phyloP scores from a whole-genome alignment of 1,140 invertebrate genomes.

The Rhopalosiphum maidis region DNA sequence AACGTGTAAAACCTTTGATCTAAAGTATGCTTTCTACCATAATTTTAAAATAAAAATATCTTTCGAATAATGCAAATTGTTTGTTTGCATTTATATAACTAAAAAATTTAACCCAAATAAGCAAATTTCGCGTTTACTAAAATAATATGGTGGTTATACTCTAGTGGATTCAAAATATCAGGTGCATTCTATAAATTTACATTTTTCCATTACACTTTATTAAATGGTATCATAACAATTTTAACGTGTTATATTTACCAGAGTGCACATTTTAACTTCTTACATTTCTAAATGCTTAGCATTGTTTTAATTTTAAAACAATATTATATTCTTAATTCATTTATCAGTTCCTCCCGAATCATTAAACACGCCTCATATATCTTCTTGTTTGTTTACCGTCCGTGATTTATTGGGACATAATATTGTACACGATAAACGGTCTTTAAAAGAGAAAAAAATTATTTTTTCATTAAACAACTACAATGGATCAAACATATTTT shows the following conservation, averaged over 20 bases:
- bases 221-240: background rate
- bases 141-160: background rate
- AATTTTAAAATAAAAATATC: background rate
- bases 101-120: background rate
- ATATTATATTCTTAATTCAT: background rate
- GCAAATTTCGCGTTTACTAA: background rate
- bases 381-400: background rate
- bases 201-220: background rate
- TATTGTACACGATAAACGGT: background rate
- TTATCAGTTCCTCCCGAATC: background rate
- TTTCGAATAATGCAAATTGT: background rate
- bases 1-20: background rate
- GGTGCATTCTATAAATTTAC: background rate
- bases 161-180: background rate
- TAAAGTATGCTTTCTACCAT: background rate
- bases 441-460: background rate
- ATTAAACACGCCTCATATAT: background rate
- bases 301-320: background rate
- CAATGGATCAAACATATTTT: constrained; percentile 8
- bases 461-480: background rate
- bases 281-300: background rate
- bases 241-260: background rate
- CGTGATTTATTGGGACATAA: background rate
- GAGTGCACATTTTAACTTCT: background rate
- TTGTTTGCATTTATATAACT: background rate